Conservation (phyloP, 2,888 invertebrate species). For the Sinodicranocentrus sp. region DNA sequence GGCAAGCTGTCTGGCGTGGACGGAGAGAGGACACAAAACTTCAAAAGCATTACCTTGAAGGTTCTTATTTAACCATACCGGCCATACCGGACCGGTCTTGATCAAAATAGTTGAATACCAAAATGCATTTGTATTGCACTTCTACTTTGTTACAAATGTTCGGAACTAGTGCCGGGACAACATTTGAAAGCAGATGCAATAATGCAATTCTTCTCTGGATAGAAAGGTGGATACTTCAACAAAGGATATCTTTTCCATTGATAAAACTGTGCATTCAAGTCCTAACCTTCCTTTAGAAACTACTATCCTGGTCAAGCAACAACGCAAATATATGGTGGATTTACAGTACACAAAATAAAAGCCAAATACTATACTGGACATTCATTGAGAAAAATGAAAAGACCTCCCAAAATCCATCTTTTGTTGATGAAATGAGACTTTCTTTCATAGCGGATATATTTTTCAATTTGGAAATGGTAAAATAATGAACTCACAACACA, state of each 20-base stretch:
- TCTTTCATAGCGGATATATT: constrained; percentile 27
- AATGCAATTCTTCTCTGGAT: neutral
- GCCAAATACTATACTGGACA: constrained; percentile 12
- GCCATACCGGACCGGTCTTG: neutral
- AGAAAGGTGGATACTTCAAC: neutral
- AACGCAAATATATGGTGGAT: constrained; percentile 37
- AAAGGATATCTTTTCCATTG: neutral
- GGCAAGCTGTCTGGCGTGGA: constrained; percentile 50
- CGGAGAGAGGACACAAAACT: neutral
- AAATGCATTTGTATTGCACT: constrained; percentile 12
- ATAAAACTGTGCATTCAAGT: neutral
- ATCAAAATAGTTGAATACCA: neutral
- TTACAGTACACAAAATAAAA: too few species aligned
- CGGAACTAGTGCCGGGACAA: neutral
- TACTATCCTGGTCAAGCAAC: constrained; percentile 45
- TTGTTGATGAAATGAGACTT: constrained; percentile 36
- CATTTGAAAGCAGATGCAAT: constrained; percentile 6
- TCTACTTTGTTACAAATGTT: neutral
- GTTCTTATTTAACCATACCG: too few species aligned
- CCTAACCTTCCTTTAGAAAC: neutral
- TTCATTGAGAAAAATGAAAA: constrained; percentile 42
- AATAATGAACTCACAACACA: constrained; percentile 57
- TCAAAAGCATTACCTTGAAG: too few species aligned
- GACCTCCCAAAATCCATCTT: constrained; percentile 60
- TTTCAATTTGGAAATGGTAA: constrained; percentile 37